Percentiles rank a stretch among this genome's conserved stretches.
phyloP scores from a whole-genome alignment of 2,888 invertebrate species.

The Falcaria lacertinaria region DNA sequence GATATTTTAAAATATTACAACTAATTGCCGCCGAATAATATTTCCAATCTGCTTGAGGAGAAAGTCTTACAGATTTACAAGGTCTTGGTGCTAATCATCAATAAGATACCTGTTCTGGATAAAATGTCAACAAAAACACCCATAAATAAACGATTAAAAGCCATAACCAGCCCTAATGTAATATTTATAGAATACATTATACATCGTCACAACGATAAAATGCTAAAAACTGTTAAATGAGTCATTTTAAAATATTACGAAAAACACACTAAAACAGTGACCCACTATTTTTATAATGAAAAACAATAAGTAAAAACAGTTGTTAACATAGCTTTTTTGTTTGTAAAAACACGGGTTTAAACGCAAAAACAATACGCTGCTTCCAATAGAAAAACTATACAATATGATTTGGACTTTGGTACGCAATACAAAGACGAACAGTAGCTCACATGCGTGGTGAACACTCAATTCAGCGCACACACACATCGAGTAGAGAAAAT shows the following conservation, averaged over 20 bases:
- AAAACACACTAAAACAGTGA: conserved; percentile 56
- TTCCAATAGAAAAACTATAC: conserved; percentile 2
- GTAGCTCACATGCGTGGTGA: background rate
- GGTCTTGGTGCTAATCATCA: too few relatives aligned
- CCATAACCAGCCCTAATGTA: conserved; percentile 30
- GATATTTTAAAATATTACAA: too few relatives aligned
- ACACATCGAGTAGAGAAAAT: too few relatives aligned
- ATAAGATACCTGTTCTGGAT: too few relatives aligned
- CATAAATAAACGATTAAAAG: conserved; percentile 24
- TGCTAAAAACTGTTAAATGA: conserved; percentile 29
- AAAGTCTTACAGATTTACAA: too few relatives aligned
- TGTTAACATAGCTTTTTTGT: conserved; percentile 3
- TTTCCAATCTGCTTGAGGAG: too few relatives aligned
- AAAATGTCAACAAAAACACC: background rate
- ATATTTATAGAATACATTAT: conserved; percentile 33
- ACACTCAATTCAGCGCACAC: background rate
- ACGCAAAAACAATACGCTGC: conserved; percentile 12
- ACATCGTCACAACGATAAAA: conserved; percentile 11
- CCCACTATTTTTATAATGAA: conserved; percentile 48
- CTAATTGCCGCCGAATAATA: too few relatives aligned
- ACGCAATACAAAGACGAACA: background rate
- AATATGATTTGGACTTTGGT: background rate
- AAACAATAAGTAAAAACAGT: conserved; percentile 14
- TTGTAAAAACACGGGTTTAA: conserved; percentile 10
- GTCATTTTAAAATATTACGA: conserved; percentile 39